Conservation (phyloP, 1,140 invertebrate species). For the Procambarus virginalis region DNA sequence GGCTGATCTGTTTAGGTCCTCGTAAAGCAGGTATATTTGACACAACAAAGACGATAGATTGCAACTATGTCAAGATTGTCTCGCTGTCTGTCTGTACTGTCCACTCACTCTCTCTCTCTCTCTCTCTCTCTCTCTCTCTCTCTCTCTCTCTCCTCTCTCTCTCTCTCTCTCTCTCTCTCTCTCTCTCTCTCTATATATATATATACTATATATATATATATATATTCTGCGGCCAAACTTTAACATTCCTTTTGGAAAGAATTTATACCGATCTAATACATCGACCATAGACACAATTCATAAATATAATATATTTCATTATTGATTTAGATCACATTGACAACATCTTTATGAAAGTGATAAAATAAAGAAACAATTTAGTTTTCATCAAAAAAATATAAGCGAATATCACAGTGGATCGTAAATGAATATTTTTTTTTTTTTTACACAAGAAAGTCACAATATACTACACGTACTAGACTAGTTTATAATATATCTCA, state of each 20-base stretch:
- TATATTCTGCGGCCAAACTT: background rate
- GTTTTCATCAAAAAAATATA: background rate
- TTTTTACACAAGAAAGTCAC: background rate
- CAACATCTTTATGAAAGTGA: slow-evolving; percentile 1
- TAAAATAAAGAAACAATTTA: background rate
- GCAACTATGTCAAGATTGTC: too few species aligned
- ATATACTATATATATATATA: background rate
- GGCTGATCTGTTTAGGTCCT: too few species aligned
- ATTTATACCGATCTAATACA: background rate
- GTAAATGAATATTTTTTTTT: background rate
- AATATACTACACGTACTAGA: background rate
- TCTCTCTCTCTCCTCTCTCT: too few species aligned
- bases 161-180: too few species aligned
- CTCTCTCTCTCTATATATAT: too few species aligned
- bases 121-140: too few species aligned
- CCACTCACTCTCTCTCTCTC: too few species aligned
- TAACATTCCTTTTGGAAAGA: background rate
- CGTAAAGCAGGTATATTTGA: too few species aligned
- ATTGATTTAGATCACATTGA: slow-evolving; percentile 1
- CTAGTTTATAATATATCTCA: background rate
- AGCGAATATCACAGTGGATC: background rate
- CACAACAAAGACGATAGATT: too few species aligned
- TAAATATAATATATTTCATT: background rate
- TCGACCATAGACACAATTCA: background rate
- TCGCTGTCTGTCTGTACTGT: too few species aligned